These are phyloP conservation scores for Acanthaster planci DNA, from an alignment of 35 echinoderm and acorn worm species.

Conservation along the genomic window DNA sequence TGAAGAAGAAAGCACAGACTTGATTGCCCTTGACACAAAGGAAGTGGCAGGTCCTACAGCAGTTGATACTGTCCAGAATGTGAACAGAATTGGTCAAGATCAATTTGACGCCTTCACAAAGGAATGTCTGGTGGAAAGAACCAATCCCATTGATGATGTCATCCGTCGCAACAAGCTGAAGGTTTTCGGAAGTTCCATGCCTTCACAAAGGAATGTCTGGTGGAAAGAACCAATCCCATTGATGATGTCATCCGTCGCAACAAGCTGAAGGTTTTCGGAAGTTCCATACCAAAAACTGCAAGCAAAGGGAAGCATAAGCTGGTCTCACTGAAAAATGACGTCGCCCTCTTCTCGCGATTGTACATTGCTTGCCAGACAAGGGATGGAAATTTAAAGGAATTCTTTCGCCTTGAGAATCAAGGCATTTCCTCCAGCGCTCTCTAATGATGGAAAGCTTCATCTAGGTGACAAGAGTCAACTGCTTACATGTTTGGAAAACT, in stretches of 20 bases:
- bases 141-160: background rate
- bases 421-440: slow-evolving; percentile 45
- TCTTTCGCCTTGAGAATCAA: slow-evolving; percentile 61
- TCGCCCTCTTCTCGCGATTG: slow-evolving; percentile 32
- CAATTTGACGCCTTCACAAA: slow-evolving; percentile 28
- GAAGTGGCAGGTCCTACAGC: slow-evolving; percentile 25
- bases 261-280: background rate
- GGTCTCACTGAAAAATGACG: slow-evolving; percentile 31
- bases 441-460: slow-evolving; percentile 12
- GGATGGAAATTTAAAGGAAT: slow-evolving; percentile 34
- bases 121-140: slow-evolving; percentile 18
- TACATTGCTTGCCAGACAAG: slow-evolving; percentile 45
- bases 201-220: slow-evolving; percentile 9
- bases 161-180: slow-evolving; percentile 36
- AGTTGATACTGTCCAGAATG: slow-evolving; percentile 22
- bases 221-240: slow-evolving; percentile 9
- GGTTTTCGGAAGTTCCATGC: background rate
- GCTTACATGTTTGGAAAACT: slow-evolving; percentile 2
- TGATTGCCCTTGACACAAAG: slow-evolving; percentile 11
- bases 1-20: slow-evolving; percentile 8
- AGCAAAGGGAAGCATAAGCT: background rate
- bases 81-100: slow-evolving; percentile 12
- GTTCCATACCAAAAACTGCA: background rate
- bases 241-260: slow-evolving; percentile 39
- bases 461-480: slow-evolving; percentile 31